Evolutionary conservation across 37 sponge, comb jelly and placozoan genomes (phyloP), one percentile per base, ranked within the genome.

Genomic region (Bolinopsis microptera): DNA sequence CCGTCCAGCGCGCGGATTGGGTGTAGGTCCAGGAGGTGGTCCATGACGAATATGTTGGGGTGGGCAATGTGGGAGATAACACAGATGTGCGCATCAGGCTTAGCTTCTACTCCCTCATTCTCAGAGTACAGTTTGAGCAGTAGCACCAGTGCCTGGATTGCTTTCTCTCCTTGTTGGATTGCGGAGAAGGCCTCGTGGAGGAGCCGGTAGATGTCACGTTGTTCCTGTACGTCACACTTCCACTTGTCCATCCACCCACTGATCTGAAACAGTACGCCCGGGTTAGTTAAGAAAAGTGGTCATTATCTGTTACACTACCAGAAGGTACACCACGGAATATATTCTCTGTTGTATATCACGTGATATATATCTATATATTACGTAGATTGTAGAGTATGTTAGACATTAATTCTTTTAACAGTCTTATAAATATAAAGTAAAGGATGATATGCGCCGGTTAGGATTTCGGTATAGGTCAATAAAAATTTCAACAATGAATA

Each of bases 181-280:
- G 82, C 82, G 82, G 82, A 36, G 82, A 80, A 80, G 30, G 82
- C 82, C 82, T 80, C 82, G 38, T 80, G 82, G 35, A 80, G 82
- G 35, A 80, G 38, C 22, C 82, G 35, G 35, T 30, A 80, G 1
- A 80, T 16, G 2, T 23, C 82, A 18, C 82, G 35, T 22, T 80
- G 82, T 80, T 80, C 82, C 5, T 13, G 38, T 1, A 80, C 37
- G 23, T 80, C 82, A 80, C 82, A 23, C 82, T 80, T 80, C 82
- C 82, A 80, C 36, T 34, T 16, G 2, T 2, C 37, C 82, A 80
- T 24, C 82, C 82, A 80, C 5, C 23, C 82, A 21, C 38, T 36
- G 35, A 80, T 80, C 82, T 80, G 74, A 22, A 22, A 61, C 68
- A 61, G 16, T 21, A 61, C 9, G 68, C n/a, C n/a, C n/a, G n/a